Evolutionary conservation across 2,888 invertebrate genomes (phyloP), one percentile per base, ranked within the genome.

Genomic region (Poecilobothrus nobilitatus): DNA sequence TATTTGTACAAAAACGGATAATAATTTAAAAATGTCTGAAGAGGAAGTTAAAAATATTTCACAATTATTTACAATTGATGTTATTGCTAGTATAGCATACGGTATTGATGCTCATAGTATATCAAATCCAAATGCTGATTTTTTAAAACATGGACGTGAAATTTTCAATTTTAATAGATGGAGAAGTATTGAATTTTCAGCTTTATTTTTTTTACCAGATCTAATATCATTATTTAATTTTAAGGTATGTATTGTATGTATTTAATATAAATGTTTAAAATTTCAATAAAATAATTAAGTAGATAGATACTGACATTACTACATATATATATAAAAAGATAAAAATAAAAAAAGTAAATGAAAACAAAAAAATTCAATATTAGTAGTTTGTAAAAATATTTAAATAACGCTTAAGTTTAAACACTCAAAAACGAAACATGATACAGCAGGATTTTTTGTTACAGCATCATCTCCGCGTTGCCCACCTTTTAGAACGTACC

Each of bases 81-180:
- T 79, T 3, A 81, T 81, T 12, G 78, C 80, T 0, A 75, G 76
- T 0, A 76, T 78, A 20, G 81, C 81, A 0, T 81, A 75, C 73
- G 81, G 81, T 0, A 70, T 81, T 12, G 74, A 75, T 1, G 79
- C 79, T 0, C 77, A 81, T 20, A 77, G 79, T 27, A 65, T 81
- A 0, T 68, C 75, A 37, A 76, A 81, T 74, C 77, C 80, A 0
- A 70, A 80, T 18, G 75, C 73, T 0, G 80, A 80, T 53, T 81
- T 81, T 65, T 76, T 78, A 10, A 33, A 20, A 2, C 73, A 76
- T 18, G 79, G 79, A 2, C 74, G 74, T 4, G 71, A 74, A 44
- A 15, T 79, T 0, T 75, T 81, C 0, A 63, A 68, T 0, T 74
- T 78, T 53, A 74, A 72, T 1, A n/a, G 74, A 0, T 12, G n/a